Evolutionary conservation across 2,113 vertebrate genomes (phyloP).

Genomic region (Rana temporaria): DNA sequence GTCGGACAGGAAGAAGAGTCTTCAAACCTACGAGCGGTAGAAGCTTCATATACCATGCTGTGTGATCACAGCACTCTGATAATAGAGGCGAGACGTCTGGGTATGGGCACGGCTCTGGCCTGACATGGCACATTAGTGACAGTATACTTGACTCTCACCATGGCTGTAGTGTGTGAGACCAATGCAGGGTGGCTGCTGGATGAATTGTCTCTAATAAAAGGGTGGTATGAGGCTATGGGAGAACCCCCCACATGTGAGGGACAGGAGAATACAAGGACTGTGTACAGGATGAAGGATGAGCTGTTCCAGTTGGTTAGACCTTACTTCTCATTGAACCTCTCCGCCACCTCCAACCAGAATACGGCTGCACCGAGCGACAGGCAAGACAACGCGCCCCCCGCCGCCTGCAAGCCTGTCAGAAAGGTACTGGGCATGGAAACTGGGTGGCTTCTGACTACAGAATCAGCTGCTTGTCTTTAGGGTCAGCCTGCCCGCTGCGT

Average conservation of each 20-base stretch:
- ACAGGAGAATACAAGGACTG: neutral
- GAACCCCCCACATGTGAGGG: too few species aligned
- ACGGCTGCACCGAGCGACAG: neutral
- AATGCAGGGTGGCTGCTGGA: conserved; percentile 81
- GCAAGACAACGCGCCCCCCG: neutral
- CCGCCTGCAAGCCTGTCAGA: neutral
- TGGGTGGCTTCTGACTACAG: neutral
- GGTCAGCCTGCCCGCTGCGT: too few species aligned
- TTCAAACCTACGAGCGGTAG: neutral
- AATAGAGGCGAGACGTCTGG: too few species aligned
- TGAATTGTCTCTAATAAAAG: conserved; percentile 78
- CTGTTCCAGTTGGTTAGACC: conserved; percentile 24
- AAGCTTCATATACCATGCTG: neutral
- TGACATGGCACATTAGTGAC: neutral
- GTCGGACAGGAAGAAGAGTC: conserved; percentile 5
- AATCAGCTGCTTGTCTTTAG: neutral
- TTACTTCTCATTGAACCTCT: neutral
- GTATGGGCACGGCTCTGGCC: too few species aligned
- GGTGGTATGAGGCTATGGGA: conserved; percentile 36
- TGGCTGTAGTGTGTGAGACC: conserved; percentile 76
- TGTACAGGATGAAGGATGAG: conserved; percentile 18
- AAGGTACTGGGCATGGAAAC: conserved; percentile 8
- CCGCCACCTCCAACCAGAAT: neutral
- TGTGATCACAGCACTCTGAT: too few species aligned
- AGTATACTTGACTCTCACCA: conserved; percentile 49